phyloP scores from a whole-genome alignment of 1,140 invertebrate genomes.

The Calliopsis andreniformis region DNA sequence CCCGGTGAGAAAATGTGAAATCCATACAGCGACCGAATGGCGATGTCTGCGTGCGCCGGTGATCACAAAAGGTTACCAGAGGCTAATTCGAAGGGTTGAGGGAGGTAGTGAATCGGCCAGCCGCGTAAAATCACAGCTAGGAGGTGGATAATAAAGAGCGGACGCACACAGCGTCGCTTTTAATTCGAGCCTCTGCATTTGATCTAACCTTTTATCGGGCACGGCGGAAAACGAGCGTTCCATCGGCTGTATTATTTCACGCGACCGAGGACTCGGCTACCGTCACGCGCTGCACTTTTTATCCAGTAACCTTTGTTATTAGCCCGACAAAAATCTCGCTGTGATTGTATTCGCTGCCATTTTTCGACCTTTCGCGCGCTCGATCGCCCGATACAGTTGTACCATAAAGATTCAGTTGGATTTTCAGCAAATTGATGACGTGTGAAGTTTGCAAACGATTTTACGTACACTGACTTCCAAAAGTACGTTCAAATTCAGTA shows the following conservation, averaged over 20 bases:
- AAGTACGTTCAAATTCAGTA: no score
- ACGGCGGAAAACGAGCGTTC: neutral
- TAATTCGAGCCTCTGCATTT: conserved; percentile 16
- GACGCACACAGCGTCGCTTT: no score
- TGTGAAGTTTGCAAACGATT: no score
- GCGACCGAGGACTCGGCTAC: neutral
- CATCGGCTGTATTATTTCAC: conserved; percentile 4
- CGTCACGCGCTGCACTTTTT: neutral
- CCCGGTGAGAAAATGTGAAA: conserved; percentile 47
- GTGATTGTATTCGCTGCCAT: neutral
- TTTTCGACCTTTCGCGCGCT: neutral
- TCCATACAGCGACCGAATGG: conserved; percentile 9
- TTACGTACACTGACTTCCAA: no score
- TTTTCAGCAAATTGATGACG: neutral
- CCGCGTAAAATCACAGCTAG: neutral
- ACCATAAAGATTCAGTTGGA: neutral
- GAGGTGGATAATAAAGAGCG: conserved; percentile 7
- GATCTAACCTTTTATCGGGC: neutral
- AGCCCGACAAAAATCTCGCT: neutral
- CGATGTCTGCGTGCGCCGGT: neutral
- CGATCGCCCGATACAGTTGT: neutral
- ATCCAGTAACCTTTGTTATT: neutral
- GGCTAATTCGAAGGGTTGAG: conserved; percentile 26
- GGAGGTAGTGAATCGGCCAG: conserved; percentile 15
- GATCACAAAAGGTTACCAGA: conserved; percentile 41